These are phyloP conservation scores for Agapetus fuscipes DNA, from an alignment of 2,888 invertebrate genomes.

Conservation along the genomic window DNA sequence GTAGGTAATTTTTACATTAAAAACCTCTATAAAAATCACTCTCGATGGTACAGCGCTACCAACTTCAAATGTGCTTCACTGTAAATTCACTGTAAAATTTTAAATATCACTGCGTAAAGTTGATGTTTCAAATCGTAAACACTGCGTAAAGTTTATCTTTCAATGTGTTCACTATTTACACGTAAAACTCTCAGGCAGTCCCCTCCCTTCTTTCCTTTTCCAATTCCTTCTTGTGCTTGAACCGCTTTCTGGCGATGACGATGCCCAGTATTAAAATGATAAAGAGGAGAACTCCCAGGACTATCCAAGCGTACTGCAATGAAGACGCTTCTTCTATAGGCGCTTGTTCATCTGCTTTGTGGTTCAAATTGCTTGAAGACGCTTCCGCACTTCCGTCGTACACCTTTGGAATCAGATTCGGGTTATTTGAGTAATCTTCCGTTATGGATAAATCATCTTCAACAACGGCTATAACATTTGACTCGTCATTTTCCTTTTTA, in stretches of 20 bases:
- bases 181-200: conserved; percentile 16
- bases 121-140: too few relatives aligned
- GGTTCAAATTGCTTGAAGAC: conserved; percentile 14
- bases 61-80: too few relatives aligned
- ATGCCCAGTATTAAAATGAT: conserved; percentile 36
- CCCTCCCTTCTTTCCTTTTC: conserved; percentile 38
- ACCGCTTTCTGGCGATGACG: conserved; percentile 42
- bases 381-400: conserved; percentile 12
- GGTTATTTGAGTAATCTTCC: conserved; percentile 10
- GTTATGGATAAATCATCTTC: conserved; percentile 15
- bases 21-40: too few relatives aligned
- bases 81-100: too few relatives aligned
- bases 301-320: conserved; percentile 39
- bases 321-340: conserved; percentile 9
- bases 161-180: too few relatives aligned
- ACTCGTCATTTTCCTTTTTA: conserved; percentile 1
- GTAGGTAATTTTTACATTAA: too few relatives aligned
- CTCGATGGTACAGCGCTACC: too few relatives aligned
- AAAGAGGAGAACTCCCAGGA: conserved; percentile 35
- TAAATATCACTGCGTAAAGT: too few relatives aligned
- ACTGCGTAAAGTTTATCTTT: too few relatives aligned
- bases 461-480: background rate
- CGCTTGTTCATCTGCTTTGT: conserved; percentile 6
- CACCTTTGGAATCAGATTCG: conserved; percentile 14
- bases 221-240: conserved; percentile 40